These are phyloP conservation scores for Sarcoramphus papa DNA, from an alignment of 2,797 vertebrate genomes.

Conservation along the genomic window DNA sequence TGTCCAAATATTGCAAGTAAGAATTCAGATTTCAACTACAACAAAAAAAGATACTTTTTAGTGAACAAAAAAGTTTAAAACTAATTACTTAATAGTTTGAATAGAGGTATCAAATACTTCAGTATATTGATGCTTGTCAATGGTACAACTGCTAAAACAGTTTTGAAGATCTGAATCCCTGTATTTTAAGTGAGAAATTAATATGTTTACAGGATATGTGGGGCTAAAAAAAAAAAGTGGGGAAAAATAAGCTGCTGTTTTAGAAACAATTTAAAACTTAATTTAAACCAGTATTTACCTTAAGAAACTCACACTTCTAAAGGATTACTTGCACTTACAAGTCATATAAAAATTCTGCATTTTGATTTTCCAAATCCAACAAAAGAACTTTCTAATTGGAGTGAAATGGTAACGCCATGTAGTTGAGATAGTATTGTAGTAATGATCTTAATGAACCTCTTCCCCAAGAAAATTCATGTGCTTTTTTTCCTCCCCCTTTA, in stretches of 20 bases:
- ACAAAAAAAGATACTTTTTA: background rate
- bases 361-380: background rate
- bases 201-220: background rate
- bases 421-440: background rate
- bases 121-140: background rate
- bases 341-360: background rate
- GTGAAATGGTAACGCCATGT: constrained; percentile 23
- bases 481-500: background rate
- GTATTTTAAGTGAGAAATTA: background rate
- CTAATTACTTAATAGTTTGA: background rate
- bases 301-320: background rate
- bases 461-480: background rate
- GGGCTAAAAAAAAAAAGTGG: background rate
- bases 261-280: background rate
- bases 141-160: background rate
- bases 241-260: background rate
- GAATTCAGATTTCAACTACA: background rate
- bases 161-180: background rate
- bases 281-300: background rate
- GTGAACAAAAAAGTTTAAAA: background rate
- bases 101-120: background rate
- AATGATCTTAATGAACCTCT: background rate
- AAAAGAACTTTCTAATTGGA: constrained; percentile 6
- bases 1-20: background rate
- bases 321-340: background rate